A percentile compares a stretch with the other conserved stretches of the same genome.
Evolutionary conservation across 2,113 vertebrate genomes (phyloP).

Genomic region (Triplophysa tibetana): DNA sequence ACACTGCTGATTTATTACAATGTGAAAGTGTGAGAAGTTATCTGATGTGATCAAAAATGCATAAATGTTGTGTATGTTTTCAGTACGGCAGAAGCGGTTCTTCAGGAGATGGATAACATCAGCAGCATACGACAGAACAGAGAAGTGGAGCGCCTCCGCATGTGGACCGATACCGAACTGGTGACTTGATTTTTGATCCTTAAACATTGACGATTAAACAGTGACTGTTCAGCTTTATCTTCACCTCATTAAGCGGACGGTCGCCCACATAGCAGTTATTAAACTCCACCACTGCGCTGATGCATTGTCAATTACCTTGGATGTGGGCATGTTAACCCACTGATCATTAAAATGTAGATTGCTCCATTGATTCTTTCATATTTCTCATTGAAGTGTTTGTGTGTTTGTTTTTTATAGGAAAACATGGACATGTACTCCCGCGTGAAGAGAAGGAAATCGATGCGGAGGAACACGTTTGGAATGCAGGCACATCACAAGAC

Average conservation of each 20-base stretch:
- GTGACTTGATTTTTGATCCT: conserved; percentile 66
- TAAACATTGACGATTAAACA: conserved; percentile 53
- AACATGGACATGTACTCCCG: conserved; percentile 99
- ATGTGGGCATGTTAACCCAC: conserved; percentile 22
- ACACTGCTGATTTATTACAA: too few species aligned
- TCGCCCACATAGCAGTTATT: conserved; percentile 11
- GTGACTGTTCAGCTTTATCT: conserved; percentile 62
- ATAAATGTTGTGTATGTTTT: neutral
- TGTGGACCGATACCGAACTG: conserved; percentile 98
- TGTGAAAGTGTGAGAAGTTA: neutral
- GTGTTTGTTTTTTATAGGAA: conserved; percentile 74
- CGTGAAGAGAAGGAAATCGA: conserved; percentile 93
- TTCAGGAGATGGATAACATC: conserved; percentile 99
- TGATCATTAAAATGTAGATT: conserved; percentile 8
- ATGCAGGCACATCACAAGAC: conserved; percentile 94
- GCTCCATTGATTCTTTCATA: neutral
- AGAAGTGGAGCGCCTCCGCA: conserved; percentile 95
- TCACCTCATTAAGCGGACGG: conserved; percentile 11
- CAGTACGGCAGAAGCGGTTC: conserved; percentile 96
- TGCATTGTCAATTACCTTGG: neutral
- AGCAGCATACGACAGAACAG: conserved; percentile 91
- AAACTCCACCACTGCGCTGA: conserved; percentile 1
- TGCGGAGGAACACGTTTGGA: conserved; percentile 90
- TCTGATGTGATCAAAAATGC: neutral
- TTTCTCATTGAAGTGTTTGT: conserved; percentile 11